Evolutionary conservation across 1,140 invertebrate genomes (phyloP).

Genomic region (Pygmarrhopalites habei): DNA sequence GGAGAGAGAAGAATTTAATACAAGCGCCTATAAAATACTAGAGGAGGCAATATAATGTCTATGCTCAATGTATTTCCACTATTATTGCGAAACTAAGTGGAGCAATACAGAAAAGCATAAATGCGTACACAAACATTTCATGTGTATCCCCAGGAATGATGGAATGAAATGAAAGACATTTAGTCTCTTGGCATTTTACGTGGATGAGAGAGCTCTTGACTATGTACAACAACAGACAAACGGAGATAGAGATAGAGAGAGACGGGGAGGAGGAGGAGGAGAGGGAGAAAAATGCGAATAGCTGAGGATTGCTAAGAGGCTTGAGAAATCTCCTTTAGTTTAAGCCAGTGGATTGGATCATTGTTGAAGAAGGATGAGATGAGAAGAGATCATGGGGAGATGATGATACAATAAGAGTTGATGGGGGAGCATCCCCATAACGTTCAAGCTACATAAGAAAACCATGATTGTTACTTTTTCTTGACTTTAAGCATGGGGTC

Average conservation of each 20-base stretch:
- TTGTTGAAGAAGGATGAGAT: slow-evolving; percentile 23
- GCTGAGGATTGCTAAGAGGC: not conserved
- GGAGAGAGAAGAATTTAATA: slow-evolving; percentile 29
- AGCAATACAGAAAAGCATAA: slow-evolving; percentile 17
- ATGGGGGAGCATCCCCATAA: slow-evolving; percentile 29
- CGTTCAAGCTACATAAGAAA: slow-evolving; percentile 19
- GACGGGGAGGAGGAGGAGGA: not conserved
- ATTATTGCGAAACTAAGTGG: slow-evolving; percentile 18
- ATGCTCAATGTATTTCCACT: slow-evolving; percentile 10
- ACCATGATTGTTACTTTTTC: slow-evolving; percentile 15
- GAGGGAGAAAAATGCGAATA: not conserved
- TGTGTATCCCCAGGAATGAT: slow-evolving; percentile 19
- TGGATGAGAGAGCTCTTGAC: not conserved
- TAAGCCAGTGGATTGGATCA: slow-evolving; percentile 7
- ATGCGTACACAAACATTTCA: slow-evolving; percentile 21
- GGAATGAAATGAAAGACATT: slow-evolving; percentile 20
- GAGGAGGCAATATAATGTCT: slow-evolving; percentile 12
- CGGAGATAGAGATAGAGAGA: not conserved
- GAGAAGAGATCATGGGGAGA: slow-evolving; percentile 33
- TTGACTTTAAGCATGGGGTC: slow-evolving; percentile 6
- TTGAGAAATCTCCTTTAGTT: not conserved
- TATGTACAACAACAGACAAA: too few species aligned
- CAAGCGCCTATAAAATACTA: slow-evolving; percentile 23
- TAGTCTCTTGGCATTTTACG: slow-evolving; percentile 14
- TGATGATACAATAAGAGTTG: slow-evolving; percentile 37